phyloP scores from a whole-genome alignment of 2,888 invertebrate genomes.

The Coecobrya sp. region DNA sequence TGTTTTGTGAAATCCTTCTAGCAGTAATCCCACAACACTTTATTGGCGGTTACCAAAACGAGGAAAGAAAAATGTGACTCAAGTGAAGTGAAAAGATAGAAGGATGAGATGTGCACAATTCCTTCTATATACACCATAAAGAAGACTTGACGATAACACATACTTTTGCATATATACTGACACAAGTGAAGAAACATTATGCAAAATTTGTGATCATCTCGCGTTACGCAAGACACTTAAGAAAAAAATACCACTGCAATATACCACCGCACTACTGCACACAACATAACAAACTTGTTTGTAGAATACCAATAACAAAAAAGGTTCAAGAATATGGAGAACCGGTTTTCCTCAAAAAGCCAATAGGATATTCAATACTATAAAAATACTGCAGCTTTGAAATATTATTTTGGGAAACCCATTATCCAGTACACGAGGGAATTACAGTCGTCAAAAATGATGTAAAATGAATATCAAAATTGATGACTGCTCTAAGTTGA shows the following conservation, averaged over 20 bases:
- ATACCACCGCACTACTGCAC: neutral
- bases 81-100: constrained; percentile 24
- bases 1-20: neutral
- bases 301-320: neutral
- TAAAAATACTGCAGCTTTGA: neutral
- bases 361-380: neutral
- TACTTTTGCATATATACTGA: too few species aligned
- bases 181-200: neutral
- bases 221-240: neutral
- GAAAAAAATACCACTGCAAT: neutral
- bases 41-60: constrained; percentile 5
- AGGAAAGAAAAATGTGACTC: constrained; percentile 18
- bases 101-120: neutral
- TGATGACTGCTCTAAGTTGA: neutral
- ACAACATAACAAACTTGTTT: neutral
- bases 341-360: neutral
- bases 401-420: neutral
- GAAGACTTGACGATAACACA: neutral
- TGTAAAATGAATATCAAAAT: neutral
- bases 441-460: neutral
- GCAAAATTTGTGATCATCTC: neutral
- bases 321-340: neutral
- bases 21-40: constrained; percentile 8
- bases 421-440: neutral
- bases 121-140: neutral